Evolutionary conservation across 2,113 vertebrate species (phyloP).

Genomic region (Malaclemys terrapin): DNA sequence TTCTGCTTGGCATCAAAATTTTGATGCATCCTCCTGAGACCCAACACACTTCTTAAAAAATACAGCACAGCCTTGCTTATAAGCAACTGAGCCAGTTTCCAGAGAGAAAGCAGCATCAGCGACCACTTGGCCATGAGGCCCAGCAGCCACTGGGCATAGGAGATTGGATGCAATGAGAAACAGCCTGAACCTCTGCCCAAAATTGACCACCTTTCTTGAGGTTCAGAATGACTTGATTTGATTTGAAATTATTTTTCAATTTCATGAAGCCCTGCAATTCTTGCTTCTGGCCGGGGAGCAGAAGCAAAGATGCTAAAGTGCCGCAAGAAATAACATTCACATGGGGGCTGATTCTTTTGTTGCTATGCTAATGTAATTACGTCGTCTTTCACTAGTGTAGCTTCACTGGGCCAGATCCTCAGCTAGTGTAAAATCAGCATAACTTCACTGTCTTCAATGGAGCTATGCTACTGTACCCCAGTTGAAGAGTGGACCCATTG

Average conservation of each 20-base stretch:
- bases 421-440: neutral
- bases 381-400: neutral
- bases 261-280: neutral
- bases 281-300: neutral
- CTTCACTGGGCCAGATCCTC: rapidly evolving
- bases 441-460: neutral
- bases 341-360: neutral
- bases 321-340: neutral
- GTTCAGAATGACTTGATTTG: neutral
- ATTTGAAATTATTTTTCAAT: neutral
- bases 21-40: conserved; percentile 61
- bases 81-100: neutral
- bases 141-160: neutral
- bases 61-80: conserved; percentile 11
- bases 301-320: neutral
- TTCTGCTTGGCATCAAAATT: conserved; percentile 69
- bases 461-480: neutral
- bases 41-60: conserved; percentile 43
- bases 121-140: neutral
- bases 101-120: neutral
- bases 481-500: neutral
- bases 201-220: neutral
- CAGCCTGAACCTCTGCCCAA: neutral
- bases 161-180: neutral
- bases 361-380: neutral